Evolutionary conservation across 1,140 invertebrate genomes (phyloP).

Genomic region (Drosophila busckii): DNA sequence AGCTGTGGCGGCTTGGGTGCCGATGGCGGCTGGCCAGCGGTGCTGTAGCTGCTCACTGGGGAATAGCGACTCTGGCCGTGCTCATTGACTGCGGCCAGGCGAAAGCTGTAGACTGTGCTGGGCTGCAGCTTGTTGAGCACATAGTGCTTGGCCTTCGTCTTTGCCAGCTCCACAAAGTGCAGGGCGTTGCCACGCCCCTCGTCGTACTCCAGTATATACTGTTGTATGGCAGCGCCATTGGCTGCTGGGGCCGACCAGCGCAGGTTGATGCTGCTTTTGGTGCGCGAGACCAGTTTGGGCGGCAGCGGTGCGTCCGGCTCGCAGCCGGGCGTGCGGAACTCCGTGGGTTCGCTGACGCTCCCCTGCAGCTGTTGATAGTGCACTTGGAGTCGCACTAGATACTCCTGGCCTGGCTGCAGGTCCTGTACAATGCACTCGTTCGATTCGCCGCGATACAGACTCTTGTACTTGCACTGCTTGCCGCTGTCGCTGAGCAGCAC

Average conservation of each 20-base stretch:
- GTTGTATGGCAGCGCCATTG: constrained; percentile 88
- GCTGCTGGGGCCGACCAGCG: constrained; percentile 85
- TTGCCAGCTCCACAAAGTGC: constrained; percentile 85
- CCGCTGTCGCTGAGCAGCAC: constrained; percentile 88
- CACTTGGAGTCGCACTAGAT: constrained; percentile 86
- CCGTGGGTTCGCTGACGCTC: constrained; percentile 80
- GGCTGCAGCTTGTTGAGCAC: constrained; percentile 85
- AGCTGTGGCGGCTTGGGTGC: constrained; percentile 84
- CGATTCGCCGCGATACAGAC: constrained; percentile 87
- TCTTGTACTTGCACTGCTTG: constrained; percentile 87
- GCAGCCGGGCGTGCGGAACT: constrained; percentile 84
- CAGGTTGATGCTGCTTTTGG: constrained; percentile 82
- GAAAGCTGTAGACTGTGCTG: constrained; percentile 88
- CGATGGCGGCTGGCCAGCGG: constrained; percentile 83
- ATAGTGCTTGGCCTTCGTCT: constrained; percentile 85
- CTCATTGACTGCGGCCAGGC: constrained; percentile 90
- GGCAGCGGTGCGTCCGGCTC: constrained; percentile 83
- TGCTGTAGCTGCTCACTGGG: constrained; percentile 84
- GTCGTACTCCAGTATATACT: constrained; percentile 90
- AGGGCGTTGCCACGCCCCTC: constrained; percentile 82
- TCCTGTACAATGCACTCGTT: constrained; percentile 88
- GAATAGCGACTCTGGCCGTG: constrained; percentile 87
- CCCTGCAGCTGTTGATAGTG: constrained; percentile 81
- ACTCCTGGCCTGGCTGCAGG: constrained; percentile 89
- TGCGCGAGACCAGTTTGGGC: constrained; percentile 82